Base-by-base conservation (phyloP, 2,888 invertebrate species). In the Arctia plantaginis region DNA sequence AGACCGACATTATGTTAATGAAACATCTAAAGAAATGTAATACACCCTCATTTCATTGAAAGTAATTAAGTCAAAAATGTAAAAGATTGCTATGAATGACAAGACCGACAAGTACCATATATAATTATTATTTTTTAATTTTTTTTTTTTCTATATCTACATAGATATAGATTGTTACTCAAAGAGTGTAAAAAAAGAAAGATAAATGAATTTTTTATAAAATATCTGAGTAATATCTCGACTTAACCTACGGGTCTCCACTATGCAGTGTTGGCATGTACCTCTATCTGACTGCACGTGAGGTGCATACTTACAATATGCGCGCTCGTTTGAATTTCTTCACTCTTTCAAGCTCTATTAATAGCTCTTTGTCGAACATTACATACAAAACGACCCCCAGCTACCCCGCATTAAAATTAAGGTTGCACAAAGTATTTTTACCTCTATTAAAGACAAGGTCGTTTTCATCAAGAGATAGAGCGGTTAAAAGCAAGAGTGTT, bases 291-390 rank as follows among this genome's bases (percentile, higher is more conserved):
- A 81, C 68, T 83, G 83, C 88, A 90, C 90, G 90, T 91, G 89
- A 88, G 84, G 81, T 83, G 88, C 88, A 86, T 89, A 84, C 88
- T 82, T 83, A 88, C 84, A 84, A 79, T 81, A 81, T 80, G 77
- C 78, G 76, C 75, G 83, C 86, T 89, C 88, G 87, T 91, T 90
- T 88, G 85, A 87, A 90, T 91, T 90, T 91, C 85, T 83, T 85
- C 85, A 82, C 80, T 88, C 86, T 88, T 86, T 87, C 88, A 85
- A 86, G 86, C 87, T 83, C 86, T 86, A 87, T 89, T 91, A 91
- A 91, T 91, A 89, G 85, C 88, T 85, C 83, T 80, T 82, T 85
- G 75, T 84, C 80, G 80, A 82, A 80, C 68, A 72, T 67, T 79
- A 74, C 67, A 69, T 59, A 71, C 69, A 44, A 44, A 67, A 65